Base-by-base conservation (phyloP, 1,140 invertebrate genomes). In the Calosoma granatense region DNA sequence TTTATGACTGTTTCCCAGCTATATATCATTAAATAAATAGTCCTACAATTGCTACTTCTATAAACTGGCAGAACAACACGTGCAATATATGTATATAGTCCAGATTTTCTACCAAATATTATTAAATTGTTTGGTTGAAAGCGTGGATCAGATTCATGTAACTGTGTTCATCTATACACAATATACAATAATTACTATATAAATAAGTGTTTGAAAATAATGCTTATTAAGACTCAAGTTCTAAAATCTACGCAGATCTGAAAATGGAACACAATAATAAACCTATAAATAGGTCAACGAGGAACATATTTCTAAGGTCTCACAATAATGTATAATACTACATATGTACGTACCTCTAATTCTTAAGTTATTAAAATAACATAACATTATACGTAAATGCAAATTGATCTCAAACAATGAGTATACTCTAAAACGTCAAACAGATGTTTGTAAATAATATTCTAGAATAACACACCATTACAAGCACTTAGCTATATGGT, bases 371-470 rank as follows among this genome's bases (percentile, higher is more conserved):
- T 47, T 11, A 47, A 47, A 47, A 47, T 47, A 47, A 47, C 41
- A 47, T 47, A 47, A 12, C 41, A 47, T 47, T 47, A 47, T 47
- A 47, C 17, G 41, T 17, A 47, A 17, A 11, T 12, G 17, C 41
- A 47, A 17, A 4, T 47, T 12, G 4, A 47, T 47, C 41, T 9
- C 3, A 47, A 17, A 47, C 3, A 12, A 11, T 47, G 9, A 4
- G 3, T 47, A 11, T 12, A 47, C 9, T 47, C 17, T 47, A 12
- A 47, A 4, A 47, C 4, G 6, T 47, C 41, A 11, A 4, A 47
- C 41, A 47, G 41, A 47, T 47, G 41, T 47, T 47, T 47, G 41
- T 47, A 47, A 47, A 47, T 47, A 47, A 47, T 9, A 12, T 47
- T 47, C 41, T 47, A 47, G 41, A 47, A 47, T 47, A 6, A 47